phyloP scores from a whole-genome alignment of 2,888 invertebrate genomes.

The Germaria angustata region DNA sequence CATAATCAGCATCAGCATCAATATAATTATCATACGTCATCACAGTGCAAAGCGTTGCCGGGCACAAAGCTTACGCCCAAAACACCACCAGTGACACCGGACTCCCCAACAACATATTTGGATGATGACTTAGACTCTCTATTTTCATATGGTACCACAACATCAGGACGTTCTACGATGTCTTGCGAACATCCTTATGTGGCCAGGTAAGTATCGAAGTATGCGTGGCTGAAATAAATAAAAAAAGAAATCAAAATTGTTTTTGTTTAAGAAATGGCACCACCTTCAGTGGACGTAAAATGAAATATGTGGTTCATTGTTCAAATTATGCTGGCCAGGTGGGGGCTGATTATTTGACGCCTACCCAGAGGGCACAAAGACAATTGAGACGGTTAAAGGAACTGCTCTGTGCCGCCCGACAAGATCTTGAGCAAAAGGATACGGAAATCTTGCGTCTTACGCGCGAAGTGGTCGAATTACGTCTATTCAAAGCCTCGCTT shows the following conservation, averaged over 20 bases:
- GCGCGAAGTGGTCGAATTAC: constrained; percentile 89
- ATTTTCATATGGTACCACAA: constrained; percentile 89
- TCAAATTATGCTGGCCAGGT: constrained; percentile 88
- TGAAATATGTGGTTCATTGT: constrained; percentile 92
- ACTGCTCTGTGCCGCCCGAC: constrained; percentile 86
- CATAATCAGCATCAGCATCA: constrained; percentile 69
- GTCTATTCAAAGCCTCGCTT: constrained; percentile 89
- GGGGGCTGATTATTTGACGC: constrained; percentile 91
- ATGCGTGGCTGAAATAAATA: not conserved
- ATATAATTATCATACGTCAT: not conserved
- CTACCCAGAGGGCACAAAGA: constrained; percentile 91
- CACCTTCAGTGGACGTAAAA: constrained; percentile 85
- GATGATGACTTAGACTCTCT: constrained; percentile 89
- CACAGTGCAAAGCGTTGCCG: constrained; percentile 28
- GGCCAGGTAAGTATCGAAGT: constrained; percentile 83
- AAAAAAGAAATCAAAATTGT: not conserved
- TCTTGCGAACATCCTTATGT: constrained; percentile 90
- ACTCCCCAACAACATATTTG: constrained; percentile 81
- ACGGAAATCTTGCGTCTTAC: constrained; percentile 87
- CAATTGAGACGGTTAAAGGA: constrained; percentile 89
- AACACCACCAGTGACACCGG: constrained; percentile 84
- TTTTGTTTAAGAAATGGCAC: constrained; percentile 82
- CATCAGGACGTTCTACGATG: constrained; percentile 86
- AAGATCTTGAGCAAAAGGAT: constrained; percentile 89
- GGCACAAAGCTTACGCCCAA: constrained; percentile 80